Evolutionary conservation across 2,113 vertebrate species (phyloP).

Genomic region (Ramphastos sulfuratus): DNA sequence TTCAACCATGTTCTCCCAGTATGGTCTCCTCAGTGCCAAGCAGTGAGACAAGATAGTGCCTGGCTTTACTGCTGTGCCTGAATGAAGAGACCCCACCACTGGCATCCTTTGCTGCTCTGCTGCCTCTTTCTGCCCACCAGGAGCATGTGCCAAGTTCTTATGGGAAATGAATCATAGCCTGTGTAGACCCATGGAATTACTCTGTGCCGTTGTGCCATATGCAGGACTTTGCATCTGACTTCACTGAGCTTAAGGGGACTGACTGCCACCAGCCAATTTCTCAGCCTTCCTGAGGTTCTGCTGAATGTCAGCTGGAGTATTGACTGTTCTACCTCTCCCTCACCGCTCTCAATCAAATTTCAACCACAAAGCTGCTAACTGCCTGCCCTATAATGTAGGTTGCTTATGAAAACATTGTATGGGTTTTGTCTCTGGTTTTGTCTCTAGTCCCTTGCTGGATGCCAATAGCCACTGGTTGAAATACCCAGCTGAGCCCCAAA

Average conservation of each 20-base stretch:
- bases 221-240: neutral
- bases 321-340: fast-evolving
- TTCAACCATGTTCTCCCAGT: too few species aligned
- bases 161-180: neutral
- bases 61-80: too few species aligned
- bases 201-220: neutral
- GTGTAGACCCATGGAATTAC: neutral
- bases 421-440: neutral
- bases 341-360: too few species aligned
- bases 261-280: neutral
- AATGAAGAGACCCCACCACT: too few species aligned
- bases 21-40: too few species aligned
- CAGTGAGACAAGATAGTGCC: too few species aligned
- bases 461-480: neutral
- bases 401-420: neutral
- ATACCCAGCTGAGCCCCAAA: neutral
- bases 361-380: neutral
- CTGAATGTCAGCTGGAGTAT: neutral
- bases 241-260: neutral
- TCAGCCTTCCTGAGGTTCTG: neutral
- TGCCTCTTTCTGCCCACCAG: too few species aligned
- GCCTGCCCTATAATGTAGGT: neutral
- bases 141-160: neutral
- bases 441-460: neutral
- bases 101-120: too few species aligned